Evolutionary conservation across 2,113 vertebrate species (phyloP).

Genomic region (Periophthalmus modestus): DNA sequence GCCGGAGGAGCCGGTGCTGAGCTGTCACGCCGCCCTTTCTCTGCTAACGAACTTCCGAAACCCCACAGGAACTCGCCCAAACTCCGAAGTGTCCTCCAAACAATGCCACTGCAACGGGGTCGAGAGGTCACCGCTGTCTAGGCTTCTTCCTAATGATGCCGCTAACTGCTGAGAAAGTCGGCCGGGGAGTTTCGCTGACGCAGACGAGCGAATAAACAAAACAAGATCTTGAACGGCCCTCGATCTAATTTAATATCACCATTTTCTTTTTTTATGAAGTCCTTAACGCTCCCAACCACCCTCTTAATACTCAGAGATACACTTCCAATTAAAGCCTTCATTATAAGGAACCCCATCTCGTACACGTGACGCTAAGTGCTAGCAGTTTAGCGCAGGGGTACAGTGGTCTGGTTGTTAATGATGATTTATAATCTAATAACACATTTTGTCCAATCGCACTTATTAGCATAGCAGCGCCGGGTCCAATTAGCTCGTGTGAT

Average conservation of each 20-base stretch:
- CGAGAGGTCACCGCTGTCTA: slow-evolving; percentile 54
- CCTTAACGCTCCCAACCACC: slow-evolving; percentile 21
- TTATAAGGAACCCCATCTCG: slow-evolving; percentile 54
- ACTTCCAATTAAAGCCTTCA: slow-evolving; percentile 60
- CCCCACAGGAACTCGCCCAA: slow-evolving; percentile 39
- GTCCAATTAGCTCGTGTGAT: slow-evolving; percentile 66
- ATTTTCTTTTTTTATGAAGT: slow-evolving; percentile 38
- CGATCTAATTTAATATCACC: slow-evolving; percentile 24
- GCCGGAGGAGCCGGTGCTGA: no score
- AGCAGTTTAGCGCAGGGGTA: slow-evolving; percentile 43
- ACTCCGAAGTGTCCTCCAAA: slow-evolving; percentile 42
- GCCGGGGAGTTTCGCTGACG: slow-evolving; percentile 54
- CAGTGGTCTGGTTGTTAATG: slow-evolving; percentile 58
- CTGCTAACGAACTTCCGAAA: slow-evolving; percentile 39
- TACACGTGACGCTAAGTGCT: slow-evolving; percentile 35
- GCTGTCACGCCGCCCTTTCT: slow-evolving; percentile 38
- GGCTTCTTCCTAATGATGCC: slow-evolving; percentile 58
- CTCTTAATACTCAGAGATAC: slow-evolving; percentile 39
- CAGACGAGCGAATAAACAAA: slow-evolving; percentile 1
- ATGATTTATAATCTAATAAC: slow-evolving; percentile 64
- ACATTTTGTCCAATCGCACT: slow-evolving; percentile 57
- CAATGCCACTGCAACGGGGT: slow-evolving; percentile 45
- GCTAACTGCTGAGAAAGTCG: slow-evolving; percentile 48
- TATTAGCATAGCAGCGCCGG: slow-evolving; percentile 57
- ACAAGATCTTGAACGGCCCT: slow-evolving; percentile 28